These are phyloP conservation scores for Mugil cephalus DNA, from an alignment of 2,113 vertebrate genomes.

Conservation along the genomic window DNA sequence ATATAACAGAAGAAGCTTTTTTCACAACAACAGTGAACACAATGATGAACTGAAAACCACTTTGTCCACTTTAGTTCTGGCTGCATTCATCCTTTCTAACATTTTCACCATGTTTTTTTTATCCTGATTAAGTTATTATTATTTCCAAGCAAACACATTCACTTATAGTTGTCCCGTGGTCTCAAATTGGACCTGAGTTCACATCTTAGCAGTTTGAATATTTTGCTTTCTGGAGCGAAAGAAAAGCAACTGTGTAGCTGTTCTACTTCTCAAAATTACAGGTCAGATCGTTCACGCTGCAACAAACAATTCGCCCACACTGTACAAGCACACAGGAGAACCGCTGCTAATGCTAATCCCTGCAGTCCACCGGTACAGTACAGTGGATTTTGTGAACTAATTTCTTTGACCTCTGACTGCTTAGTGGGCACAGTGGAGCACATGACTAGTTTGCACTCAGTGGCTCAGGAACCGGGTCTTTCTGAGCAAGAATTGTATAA, in stretches of 20 bases:
- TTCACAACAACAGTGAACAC: no score
- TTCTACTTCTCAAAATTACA: neutral
- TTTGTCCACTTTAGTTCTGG: no score
- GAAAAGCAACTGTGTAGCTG: neutral
- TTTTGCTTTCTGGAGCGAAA: neutral
- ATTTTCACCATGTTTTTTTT: no score
- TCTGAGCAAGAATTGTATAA: neutral
- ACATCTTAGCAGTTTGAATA: neutral
- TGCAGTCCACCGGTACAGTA: neutral
- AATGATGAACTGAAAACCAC: no score
- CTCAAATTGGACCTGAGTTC: neutral
- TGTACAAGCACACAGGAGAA: neutral
- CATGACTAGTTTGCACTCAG: neutral
- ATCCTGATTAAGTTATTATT: no score
- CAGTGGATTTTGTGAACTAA: slow-evolving; percentile 6
- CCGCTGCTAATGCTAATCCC: neutral
- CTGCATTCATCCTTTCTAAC: no score
- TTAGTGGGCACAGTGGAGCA: neutral
- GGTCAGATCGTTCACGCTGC: no score
- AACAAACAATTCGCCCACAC: neutral
- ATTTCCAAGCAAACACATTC: no score
- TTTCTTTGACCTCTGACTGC: no score
- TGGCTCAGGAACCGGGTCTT: neutral
- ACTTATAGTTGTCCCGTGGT: no score
- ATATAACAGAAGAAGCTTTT: no score